These are phyloP conservation scores for Antennarius maculatus DNA, from an alignment of 2,797 vertebrate species.

Conservation along the genomic window DNA sequence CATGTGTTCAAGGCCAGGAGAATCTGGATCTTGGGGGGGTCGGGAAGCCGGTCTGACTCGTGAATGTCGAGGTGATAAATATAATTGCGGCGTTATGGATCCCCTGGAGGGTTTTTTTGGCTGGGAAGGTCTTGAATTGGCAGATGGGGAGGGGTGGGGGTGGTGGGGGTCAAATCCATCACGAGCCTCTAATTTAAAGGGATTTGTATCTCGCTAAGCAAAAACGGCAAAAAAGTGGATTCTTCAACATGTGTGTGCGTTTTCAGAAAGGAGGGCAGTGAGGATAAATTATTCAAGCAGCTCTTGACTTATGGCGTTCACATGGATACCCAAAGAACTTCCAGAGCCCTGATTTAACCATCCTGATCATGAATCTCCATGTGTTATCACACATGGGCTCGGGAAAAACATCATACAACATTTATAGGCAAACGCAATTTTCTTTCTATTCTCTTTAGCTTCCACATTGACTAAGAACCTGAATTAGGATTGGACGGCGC, in stretches of 20 bases:
- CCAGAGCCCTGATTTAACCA: slow-evolving; percentile 63
- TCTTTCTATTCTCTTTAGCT: too few relatives aligned
- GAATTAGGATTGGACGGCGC: neutral
- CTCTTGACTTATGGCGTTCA: slow-evolving; percentile 69
- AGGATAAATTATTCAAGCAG: slow-evolving; percentile 78
- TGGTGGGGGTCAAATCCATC: slow-evolving; percentile 58
- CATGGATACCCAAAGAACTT: slow-evolving; percentile 67
- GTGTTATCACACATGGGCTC: slow-evolving; percentile 5
- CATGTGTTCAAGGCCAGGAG: slow-evolving; percentile 37
- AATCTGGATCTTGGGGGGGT: too few relatives aligned
- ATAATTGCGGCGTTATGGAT: slow-evolving; percentile 73
- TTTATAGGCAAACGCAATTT: too few relatives aligned
- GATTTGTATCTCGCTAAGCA: slow-evolving; percentile 67
- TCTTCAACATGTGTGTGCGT: slow-evolving; percentile 46
- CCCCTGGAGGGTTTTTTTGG: slow-evolving; percentile 54
- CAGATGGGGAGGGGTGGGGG: neutral
- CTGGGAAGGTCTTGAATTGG: slow-evolving; percentile 53
- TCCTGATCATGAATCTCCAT: slow-evolving; percentile 57
- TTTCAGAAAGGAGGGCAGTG: slow-evolving; percentile 59
- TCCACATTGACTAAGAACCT: too few relatives aligned
- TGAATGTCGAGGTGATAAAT: slow-evolving; percentile 75
- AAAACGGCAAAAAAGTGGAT: slow-evolving; percentile 58
- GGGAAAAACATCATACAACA: too few relatives aligned
- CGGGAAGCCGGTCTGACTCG: slow-evolving; percentile 49
- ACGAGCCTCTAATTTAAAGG: slow-evolving; percentile 67